Evolutionary conservation across 2,888 invertebrate genomes (phyloP), one percentile per base, ranked within the genome.

Genomic region (Netelia fuscicornis): DNA sequence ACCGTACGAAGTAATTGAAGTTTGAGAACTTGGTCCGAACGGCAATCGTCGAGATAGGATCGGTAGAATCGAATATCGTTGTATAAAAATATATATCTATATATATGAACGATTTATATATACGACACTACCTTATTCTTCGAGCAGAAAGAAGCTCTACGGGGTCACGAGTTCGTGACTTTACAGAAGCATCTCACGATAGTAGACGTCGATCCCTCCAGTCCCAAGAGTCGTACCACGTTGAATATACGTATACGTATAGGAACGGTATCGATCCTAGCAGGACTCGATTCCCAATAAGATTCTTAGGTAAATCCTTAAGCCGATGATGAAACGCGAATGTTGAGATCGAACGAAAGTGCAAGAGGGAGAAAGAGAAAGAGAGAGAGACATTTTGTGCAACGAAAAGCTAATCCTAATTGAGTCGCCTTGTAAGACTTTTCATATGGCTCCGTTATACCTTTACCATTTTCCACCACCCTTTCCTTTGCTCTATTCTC

Each of bases 381-480:
- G 88, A 90, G 86, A 87, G 87, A 88, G 88, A 82, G 17, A 71
- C 82, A 71, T 87, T 48, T 48, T 89, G 86, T 86, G 86, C 86
- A 86, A 86, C 87, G 86, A 86, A 87, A 87, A 89, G 89, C 90
- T 92, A 92, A 92, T 92, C 92, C 92, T 91, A 91, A 92, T 92
- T 92, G 92, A 91, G 91, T 91, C 89, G 90, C 89, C 89, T 91
- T 90, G 90, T 91, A 90, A 89, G 88, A 90, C 81, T 74, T 64
- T 81, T 76, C 71, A 76, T 80, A 72, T 74, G 80, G 76, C 30
- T 81, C 67, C 60, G 42, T 82, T 67, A 44, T 20, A 42, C 74
- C 11, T 72, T 78, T 44, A n/a, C 81, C 68, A 83, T 78, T 74
- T 62, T 74, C 68, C 54, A 75, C 71, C 60, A 70, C 56, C 67